Evolutionary conservation across 2,797 vertebrate species (phyloP).

Genomic region (Myotis daubentonii): DNA sequence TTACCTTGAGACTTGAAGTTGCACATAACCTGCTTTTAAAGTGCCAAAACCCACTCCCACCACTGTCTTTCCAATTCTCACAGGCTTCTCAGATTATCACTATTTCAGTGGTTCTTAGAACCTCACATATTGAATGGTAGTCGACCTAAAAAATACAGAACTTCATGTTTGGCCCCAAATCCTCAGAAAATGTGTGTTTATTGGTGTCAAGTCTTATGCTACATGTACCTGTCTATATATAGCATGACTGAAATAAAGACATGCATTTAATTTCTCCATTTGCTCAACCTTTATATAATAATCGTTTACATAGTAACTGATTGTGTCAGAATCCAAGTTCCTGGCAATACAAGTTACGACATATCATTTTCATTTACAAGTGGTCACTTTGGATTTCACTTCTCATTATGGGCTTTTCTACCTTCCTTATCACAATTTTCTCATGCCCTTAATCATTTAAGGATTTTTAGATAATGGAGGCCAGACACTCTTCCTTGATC

Average conservation of each 20-base stretch:
- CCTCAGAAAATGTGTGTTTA: background rate
- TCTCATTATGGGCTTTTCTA: background rate
- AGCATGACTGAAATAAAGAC: background rate
- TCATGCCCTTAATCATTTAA: background rate
- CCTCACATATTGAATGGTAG: background rate
- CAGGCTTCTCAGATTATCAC: background rate
- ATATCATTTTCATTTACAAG: background rate
- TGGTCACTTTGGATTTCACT: background rate
- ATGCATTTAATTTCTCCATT: background rate
- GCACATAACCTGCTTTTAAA: background rate
- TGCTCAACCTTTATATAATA: background rate
- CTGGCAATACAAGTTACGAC: background rate
- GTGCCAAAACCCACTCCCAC: background rate
- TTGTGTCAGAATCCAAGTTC: background rate
- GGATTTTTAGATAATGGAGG: background rate
- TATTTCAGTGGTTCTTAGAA: background rate
- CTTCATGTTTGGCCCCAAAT: background rate
- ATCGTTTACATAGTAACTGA: background rate
- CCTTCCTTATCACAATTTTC: background rate
- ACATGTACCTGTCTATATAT: background rate
- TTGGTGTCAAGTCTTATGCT: background rate
- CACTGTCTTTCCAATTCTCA: background rate
- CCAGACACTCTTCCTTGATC: background rate
- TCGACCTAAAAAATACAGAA: background rate
- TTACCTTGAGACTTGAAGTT: constrained; percentile 16